Evolutionary conservation across 2,113 vertebrate species (phyloP), one percentile per base, ranked within the genome.

Genomic region (Mustela nigripes): DNA sequence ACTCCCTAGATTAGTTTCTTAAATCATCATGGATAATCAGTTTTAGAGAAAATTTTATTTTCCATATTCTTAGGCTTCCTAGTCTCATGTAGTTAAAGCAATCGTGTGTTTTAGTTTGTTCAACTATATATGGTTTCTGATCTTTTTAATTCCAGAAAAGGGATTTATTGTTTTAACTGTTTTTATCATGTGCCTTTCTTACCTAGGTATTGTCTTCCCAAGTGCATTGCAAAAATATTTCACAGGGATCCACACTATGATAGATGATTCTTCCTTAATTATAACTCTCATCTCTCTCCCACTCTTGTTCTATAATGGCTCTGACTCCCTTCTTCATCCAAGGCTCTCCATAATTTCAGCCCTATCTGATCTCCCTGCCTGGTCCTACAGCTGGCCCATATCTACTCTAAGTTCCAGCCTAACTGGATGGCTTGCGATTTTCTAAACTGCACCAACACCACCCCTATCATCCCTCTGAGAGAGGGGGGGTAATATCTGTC

Each of bases 41-140:
- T 84, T 78, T 89, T 53, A 91, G 33, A 71, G 67, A 71, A 88
- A 93, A 89, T 82, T 63, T 82, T 63, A 48, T 53, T 24, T 95
- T 91, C 87, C 24, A 6, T 96, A 58, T 65, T 73, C 85, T 91
- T 96, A 79, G 16, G 48, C 19, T 69, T 93, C 50, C 50, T 82
- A 65, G 36, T 78, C 31, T 83, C 19, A 4, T 58, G 22, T 90
- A 71, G 76, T 78, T 86, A 69, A 71, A 81, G 76, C 36, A 69
- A 76, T 76, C 15, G 12, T 50, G 42, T 22, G 60, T 85, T 94
- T 85, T 63, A 85, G 10, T 93, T 93, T 53, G 36, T 63, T 82
- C 63, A 79, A 71, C 71, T 73, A 73, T n/a, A 24, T 16, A n/a
- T 26, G 26, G 56, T 45, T 90, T 91, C 22, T 82, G 42, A n/a